Conservation (phyloP, 2,888 invertebrate genomes). For the Cistogaster globosa region DNA sequence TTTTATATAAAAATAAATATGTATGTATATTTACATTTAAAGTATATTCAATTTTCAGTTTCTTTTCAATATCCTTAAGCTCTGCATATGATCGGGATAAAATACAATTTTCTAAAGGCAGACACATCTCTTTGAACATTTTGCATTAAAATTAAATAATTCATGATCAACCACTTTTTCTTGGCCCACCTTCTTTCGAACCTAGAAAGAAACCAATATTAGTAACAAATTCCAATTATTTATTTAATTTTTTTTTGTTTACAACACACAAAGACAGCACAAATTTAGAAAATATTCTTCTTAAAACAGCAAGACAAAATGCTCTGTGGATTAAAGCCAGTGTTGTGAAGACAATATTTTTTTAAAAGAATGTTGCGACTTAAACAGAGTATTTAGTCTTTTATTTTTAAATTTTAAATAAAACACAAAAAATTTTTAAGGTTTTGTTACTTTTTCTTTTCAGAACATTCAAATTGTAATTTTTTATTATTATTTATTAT, state of each 20-base stretch:
- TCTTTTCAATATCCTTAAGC: slow-evolving; percentile 46
- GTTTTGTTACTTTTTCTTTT: slow-evolving; percentile 31
- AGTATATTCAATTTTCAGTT: slow-evolving; percentile 48
- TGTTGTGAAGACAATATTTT: neutral
- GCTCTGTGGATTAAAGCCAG: neutral
- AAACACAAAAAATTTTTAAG: slow-evolving; percentile 37
- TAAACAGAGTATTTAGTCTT: slow-evolving; percentile 14
- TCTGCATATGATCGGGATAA: neutral
- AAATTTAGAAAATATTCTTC: neutral
- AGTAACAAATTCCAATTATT: slow-evolving; percentile 52
- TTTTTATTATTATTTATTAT: slow-evolving; percentile 34
- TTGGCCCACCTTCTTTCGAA: slow-evolving; percentile 41
- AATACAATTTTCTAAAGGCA: neutral
- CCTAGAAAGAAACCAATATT: slow-evolving; percentile 71
- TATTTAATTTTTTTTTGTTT: neutral
- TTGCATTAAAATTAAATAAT: slow-evolving; percentile 17
- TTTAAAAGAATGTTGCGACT: neutral
- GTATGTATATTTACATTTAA: slow-evolving; percentile 67
- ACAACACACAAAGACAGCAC: slow-evolving; percentile 9
- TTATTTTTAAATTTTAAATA: slow-evolving; percentile 34
- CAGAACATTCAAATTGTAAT: slow-evolving; percentile 44
- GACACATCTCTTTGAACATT: neutral
- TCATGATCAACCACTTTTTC: slow-evolving; percentile 30
- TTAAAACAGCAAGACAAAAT: neutral
- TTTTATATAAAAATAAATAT: slow-evolving; percentile 7